Conservation (phyloP, 2,797 vertebrate species). For the Limnodromus scolopaceus region DNA sequence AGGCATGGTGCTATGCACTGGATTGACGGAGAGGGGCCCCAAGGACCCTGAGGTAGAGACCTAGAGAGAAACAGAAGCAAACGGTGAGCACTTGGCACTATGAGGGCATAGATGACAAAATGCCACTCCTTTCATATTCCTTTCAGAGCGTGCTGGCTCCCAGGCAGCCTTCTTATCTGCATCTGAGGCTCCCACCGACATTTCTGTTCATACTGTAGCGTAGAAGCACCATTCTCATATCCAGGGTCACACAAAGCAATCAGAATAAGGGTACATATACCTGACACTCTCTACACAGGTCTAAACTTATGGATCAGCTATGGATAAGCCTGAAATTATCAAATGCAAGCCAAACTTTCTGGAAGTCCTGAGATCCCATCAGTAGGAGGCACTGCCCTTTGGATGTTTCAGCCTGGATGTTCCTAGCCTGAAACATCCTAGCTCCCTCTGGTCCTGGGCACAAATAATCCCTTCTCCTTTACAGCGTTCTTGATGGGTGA, state of each 20-base stretch:
- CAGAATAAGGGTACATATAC: fast-evolving
- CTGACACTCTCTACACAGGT: background rate
- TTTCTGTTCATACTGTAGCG: background rate
- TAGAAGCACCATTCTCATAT: background rate
- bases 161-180: background rate
- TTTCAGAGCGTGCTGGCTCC: background rate
- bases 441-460: background rate
- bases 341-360: background rate
- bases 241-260: background rate
- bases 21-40: constrained; percentile 86
- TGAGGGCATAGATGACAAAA: background rate
- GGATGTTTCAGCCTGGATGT: background rate
- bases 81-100: background rate
- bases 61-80: constrained; percentile 75
- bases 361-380: fast-evolving
- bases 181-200: background rate
- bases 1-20: constrained; percentile 83
- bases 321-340: background rate
- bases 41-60: constrained; percentile 88
- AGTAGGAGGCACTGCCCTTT: background rate
- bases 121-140: background rate
- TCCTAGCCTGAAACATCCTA: background rate
- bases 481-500: background rate
- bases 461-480: background rate
- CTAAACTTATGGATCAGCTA: background rate